Evolutionary conservation across 2,797 vertebrate species (phyloP).

Genomic region (Caiman crocodilus): DNA sequence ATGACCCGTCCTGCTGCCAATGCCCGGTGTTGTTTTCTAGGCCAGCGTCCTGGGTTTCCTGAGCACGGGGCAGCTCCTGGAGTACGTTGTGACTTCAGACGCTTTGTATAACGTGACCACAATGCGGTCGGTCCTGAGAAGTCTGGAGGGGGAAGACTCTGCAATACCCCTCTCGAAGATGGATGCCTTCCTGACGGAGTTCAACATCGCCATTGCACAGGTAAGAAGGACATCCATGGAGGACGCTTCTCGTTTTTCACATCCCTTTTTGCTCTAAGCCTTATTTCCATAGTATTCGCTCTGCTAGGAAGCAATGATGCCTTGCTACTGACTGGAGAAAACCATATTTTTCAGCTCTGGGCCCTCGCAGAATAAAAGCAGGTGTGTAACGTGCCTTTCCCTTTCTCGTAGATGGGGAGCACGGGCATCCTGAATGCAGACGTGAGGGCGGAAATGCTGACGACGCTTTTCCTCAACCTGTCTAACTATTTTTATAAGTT

Average conservation of each 20-base stretch:
- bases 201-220: conserved; percentile 18
- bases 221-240: background rate
- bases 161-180: background rate
- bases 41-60: background rate
- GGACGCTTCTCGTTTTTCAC: background rate
- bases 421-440: background rate
- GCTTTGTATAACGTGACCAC: background rate
- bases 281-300: background rate
- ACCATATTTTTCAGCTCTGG: background rate
- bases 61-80: conserved; percentile 1
- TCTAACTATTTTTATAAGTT: background rate
- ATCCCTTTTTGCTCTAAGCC: background rate
- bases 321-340: background rate
- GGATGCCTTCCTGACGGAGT: conserved; percentile 10
- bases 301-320: no score
- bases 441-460: background rate
- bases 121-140: conserved; percentile 10
- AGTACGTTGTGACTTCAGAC: background rate
- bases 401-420: background rate
- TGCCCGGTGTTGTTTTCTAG: background rate
- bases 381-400: background rate
- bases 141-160: background rate
- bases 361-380: background rate
- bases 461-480: background rate
- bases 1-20: background rate